phyloP scores from a whole-genome alignment of 2,888 invertebrate species.

The Cataglyphis cursor region DNA sequence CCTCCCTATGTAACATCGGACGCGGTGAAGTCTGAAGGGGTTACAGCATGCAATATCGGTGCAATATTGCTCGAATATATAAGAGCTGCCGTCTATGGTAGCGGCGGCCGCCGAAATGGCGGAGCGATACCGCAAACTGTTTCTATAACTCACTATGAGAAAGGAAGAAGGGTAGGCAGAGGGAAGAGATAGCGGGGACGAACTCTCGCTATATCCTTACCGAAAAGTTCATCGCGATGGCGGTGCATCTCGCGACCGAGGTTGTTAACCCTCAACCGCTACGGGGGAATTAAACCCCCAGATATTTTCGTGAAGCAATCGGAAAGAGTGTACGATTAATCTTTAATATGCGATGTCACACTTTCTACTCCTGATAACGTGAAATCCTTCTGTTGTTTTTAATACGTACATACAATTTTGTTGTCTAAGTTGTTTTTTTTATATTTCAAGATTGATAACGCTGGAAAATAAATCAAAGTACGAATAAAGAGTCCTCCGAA shows the following conservation, averaged over 20 bases:
- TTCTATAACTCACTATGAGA: conserved; percentile 81
- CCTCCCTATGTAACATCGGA: conserved; percentile 36
- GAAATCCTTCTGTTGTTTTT: neutral
- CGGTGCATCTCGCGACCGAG: conserved; percentile 45
- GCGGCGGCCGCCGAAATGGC: conserved; percentile 75
- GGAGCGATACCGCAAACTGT: conserved; percentile 81
- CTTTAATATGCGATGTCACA: neutral
- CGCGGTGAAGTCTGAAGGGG: conserved; percentile 46
- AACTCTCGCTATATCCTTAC: conserved; percentile 58
- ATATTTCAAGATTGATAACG: neutral
- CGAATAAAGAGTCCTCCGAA: neutral
- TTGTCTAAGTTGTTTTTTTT: neutral
- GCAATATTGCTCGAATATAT: conserved; percentile 81
- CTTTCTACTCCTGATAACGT: neutral
- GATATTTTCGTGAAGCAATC: neutral
- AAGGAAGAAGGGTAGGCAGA: conserved; percentile 58
- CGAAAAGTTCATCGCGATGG: conserved; percentile 69
- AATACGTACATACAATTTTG: neutral
- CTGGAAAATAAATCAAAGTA: neutral
- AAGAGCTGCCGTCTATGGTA: conserved; percentile 73
- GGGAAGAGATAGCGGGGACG: conserved; percentile 30
- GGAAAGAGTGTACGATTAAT: neutral
- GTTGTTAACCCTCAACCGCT: conserved; percentile 9
- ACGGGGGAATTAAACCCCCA: conserved; percentile 5
- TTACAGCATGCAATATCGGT: conserved; percentile 80